Conservation (phyloP, 2,888 invertebrate genomes). For the Agrotis exclamationis region DNA sequence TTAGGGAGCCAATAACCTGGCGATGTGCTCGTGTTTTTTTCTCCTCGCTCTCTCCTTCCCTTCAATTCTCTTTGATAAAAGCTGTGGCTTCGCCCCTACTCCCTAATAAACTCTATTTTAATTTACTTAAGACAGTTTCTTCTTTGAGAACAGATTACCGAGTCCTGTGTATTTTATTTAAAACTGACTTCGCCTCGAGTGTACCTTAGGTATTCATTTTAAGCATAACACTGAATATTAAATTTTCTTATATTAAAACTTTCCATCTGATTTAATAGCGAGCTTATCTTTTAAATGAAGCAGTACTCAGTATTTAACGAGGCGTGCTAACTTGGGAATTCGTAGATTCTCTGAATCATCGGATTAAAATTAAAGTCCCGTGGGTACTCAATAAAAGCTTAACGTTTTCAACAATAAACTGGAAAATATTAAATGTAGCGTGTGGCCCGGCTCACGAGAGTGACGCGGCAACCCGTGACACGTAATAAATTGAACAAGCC, state of each 20-base stretch:
- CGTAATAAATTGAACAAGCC: constrained; percentile 54
- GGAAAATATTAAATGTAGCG: constrained; percentile 22
- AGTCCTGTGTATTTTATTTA: constrained; percentile 40
- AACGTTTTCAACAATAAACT: constrained; percentile 26
- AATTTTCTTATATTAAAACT: constrained; percentile 10
- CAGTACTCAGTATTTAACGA: constrained; percentile 4
- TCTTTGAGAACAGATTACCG: constrained; percentile 32
- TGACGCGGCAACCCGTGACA: constrained; percentile 53
- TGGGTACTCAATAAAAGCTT: constrained; percentile 6
- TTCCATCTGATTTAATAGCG: constrained; percentile 31
- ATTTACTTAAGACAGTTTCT: constrained; percentile 49
- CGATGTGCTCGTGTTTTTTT: constrained; percentile 61
- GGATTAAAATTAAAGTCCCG: constrained; percentile 4
- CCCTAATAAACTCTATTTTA: constrained; percentile 56
- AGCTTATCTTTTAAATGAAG: constrained; percentile 25
- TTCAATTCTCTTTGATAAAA: constrained; percentile 55
- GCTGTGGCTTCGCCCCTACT: constrained; percentile 35
- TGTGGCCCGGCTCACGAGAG: constrained; percentile 18
- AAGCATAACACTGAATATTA: constrained; percentile 20
- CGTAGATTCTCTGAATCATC: constrained; percentile 9
- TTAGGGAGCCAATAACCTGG: constrained; percentile 76
- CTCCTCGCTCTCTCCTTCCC: constrained; percentile 49
- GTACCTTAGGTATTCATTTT: constrained; percentile 22
- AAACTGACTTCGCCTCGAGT: constrained; percentile 15
- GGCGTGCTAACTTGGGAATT: not conserved